Evolutionary conservation across 2,888 invertebrate species (phyloP).

Genomic region (Nephrotoma flavescens): DNA sequence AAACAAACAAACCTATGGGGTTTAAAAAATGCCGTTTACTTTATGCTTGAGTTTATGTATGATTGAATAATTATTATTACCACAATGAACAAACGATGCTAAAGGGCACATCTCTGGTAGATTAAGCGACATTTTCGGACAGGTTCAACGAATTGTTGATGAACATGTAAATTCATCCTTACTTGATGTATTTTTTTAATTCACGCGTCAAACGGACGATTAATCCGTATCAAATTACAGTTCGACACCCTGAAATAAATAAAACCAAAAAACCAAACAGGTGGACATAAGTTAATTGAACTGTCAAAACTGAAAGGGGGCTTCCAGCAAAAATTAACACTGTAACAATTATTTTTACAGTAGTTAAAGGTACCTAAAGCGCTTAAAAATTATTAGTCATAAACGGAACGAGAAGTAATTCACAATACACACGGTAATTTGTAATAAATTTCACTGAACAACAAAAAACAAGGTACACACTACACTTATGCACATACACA

Average conservation of each 20-base stretch:
- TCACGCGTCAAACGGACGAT: too few species aligned
- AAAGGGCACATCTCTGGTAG: too few species aligned
- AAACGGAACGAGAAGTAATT: not conserved
- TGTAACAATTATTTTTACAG: not conserved
- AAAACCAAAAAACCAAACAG: not conserved
- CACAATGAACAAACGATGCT: too few species aligned
- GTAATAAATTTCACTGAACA: not conserved
- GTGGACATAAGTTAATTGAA: not conserved
- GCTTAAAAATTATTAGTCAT: not conserved
- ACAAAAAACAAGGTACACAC: not conserved
- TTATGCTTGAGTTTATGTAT: too few species aligned
- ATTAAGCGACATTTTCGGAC: too few species aligned
- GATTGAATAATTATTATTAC: too few species aligned
- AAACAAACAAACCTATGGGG: too few species aligned
- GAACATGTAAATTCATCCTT: too few species aligned
- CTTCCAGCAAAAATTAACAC: not conserved
- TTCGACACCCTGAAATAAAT: not conserved
- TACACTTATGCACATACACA: not conserved
- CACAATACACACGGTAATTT: not conserved
- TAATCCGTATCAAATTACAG: not conserved
- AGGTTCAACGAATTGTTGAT: too few species aligned
- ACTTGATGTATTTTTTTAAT: too few species aligned
- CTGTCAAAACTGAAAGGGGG: not conserved
- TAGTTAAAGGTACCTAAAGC: not conserved
- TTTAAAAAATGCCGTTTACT: too few species aligned